Evolutionary conservation across 2,113 vertebrate genomes (phyloP), one percentile per base, ranked within the genome.

Genomic region (Thermophis baileyi): DNA sequence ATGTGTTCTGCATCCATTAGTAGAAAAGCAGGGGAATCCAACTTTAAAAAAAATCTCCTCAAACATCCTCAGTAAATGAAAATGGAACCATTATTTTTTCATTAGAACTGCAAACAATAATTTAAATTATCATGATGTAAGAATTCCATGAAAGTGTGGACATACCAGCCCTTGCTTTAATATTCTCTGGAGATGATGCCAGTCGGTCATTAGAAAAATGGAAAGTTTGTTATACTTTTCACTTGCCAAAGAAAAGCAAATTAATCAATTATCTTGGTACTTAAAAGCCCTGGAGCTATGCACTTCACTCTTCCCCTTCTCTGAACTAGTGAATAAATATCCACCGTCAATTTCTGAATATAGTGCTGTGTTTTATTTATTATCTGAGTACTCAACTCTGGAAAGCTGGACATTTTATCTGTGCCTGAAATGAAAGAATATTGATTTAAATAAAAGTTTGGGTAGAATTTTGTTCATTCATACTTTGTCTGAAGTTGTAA

Each of bases 391-490:
- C 50, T 60, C 49, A 49, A 22, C 1, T 20, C 91, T 0, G 0
- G 9, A 93, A 91, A 92, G 91, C 81, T 7, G 81, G 24, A 11
- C 18, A 14, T 44, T 40, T 30, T 88, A 93, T 93, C 86, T 63
- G 91, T 0, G 1, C 74, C 88, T 55, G 81, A 93, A 91, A 0
- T 20, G 24, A 91, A 94, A 53, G 27, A 1, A 63, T 94, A 90
- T 1, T 55, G 50, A 93, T 92, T 91, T 60, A 94, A 88, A 89
- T 16, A 27, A 54, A 18, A 49, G 25, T 93, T 95, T 93, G 27
- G 69, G 89, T 50, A 35, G 16, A 4, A 94, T 0, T 3, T 0
- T 89, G 8, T 90, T 90, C 69, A 88, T 91, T 44, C 22, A 1
- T 53, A 88, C 54, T 87, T 90, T 85, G 46, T 51, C 92, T 46